phyloP scores from a whole-genome alignment of 2,888 invertebrate species.

The Ernsta delagoae region DNA sequence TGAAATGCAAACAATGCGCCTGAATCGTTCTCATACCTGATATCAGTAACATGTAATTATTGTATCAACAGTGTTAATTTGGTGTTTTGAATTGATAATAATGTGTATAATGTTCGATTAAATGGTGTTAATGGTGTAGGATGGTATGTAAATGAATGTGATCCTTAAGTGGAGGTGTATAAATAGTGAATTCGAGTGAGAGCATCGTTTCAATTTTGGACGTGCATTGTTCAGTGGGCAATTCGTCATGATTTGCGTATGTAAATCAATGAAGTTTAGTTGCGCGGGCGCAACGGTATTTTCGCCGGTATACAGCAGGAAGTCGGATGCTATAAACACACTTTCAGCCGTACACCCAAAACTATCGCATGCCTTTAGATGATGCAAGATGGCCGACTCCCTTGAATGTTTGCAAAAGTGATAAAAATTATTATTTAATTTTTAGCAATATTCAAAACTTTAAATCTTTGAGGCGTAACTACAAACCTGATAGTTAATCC shows the following conservation, averaged over 20 bases:
- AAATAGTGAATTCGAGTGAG: conserved; percentile 3
- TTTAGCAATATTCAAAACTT: too few relatives aligned
- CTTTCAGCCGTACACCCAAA: conserved; percentile 62
- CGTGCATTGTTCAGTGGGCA: conserved; percentile 67
- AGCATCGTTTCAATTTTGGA: conserved; percentile 59
- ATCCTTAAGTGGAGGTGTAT: conserved; percentile 3
- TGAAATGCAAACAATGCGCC: conserved; percentile 19
- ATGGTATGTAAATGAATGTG: background rate
- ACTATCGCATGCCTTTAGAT: conserved; percentile 54
- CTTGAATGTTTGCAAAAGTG: background rate
- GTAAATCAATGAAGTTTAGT: conserved; percentile 81
- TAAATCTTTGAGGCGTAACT: too few relatives aligned
- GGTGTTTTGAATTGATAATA: conserved; percentile 4
- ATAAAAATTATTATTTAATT: too few relatives aligned
- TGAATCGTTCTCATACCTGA: conserved; percentile 3
- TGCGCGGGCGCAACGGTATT: conserved; percentile 81
- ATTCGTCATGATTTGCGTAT: conserved; percentile 83
- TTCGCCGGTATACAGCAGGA: conserved; percentile 80
- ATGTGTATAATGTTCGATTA: conserved; percentile 2
- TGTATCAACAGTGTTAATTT: background rate
- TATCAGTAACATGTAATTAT: conserved; percentile 6
- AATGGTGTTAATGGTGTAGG: background rate
- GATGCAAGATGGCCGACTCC: background rate
- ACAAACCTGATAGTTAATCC: too few relatives aligned
- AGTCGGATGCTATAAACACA: conserved; percentile 83